Conservation (phyloP, 2,797 vertebrate species). For the Coranthus polyacanthus region DNA sequence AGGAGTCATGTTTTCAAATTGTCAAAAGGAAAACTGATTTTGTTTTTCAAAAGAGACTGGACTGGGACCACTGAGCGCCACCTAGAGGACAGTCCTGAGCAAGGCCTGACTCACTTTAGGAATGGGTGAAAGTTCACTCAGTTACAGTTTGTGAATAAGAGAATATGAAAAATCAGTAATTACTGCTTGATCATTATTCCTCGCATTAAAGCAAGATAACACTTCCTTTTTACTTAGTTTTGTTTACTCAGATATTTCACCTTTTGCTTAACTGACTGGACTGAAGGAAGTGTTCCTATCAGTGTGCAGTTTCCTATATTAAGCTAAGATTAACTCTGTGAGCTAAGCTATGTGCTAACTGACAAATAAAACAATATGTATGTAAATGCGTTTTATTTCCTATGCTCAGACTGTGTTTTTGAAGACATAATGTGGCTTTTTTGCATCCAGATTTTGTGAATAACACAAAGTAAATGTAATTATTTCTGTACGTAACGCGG, state of each 20-base stretch:
- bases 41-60: slow-evolving; percentile 5
- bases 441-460: not conserved
- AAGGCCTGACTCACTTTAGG: slow-evolving; percentile 1
- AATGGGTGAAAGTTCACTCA: not conserved
- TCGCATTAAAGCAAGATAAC: slow-evolving; percentile 1
- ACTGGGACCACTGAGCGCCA: slow-evolving; percentile 17
- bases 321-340: slow-evolving; percentile 14
- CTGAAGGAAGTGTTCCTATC: slow-evolving; percentile 9
- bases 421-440: not conserved
- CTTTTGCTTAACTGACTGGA: slow-evolving; percentile 23
- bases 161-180: slow-evolving; percentile 16
- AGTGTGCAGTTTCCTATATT: slow-evolving; percentile 31
- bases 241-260: slow-evolving; percentile 24
- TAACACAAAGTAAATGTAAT: not conserved
- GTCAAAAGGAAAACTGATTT: not conserved
- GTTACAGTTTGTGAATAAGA: slow-evolving; percentile 10
- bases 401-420: slow-evolving; percentile 30
- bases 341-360: slow-evolving; percentile 21
- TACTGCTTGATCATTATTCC: slow-evolving; percentile 24
- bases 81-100: slow-evolving; percentile 24
- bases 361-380: slow-evolving; percentile 20
- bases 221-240: slow-evolving; percentile 3
- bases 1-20: slow-evolving; percentile 23
- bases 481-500: not conserved
- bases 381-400: slow-evolving; percentile 22